These are phyloP conservation scores for Sceloporus tristichus DNA, from an alignment of 2,113 vertebrate species.

Conservation along the genomic window DNA sequence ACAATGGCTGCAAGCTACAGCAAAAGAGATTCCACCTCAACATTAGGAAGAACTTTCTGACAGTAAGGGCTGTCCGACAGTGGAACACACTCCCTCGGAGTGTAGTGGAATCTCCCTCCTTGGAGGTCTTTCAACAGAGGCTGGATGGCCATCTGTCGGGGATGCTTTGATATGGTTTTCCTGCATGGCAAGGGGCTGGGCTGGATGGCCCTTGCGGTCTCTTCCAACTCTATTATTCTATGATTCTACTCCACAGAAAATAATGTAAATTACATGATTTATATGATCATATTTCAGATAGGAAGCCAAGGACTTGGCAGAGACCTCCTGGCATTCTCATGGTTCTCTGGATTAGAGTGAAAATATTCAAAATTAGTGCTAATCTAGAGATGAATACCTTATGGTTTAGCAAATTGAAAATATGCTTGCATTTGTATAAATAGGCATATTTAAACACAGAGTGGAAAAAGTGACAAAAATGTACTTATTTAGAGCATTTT, in stretches of 20 bases:
- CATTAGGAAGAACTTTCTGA: too few species aligned
- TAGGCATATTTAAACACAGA: neutral
- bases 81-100: too few species aligned
- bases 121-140: too few species aligned
- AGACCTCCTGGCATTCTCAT: neutral
- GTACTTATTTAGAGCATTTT: neutral
- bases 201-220: too few species aligned
- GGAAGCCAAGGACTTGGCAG: neutral
- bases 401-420: neutral
- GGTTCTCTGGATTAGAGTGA: neutral
- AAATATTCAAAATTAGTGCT: neutral
- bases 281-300: neutral
- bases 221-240: too few species aligned
- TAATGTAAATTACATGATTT: neutral
- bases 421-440: neutral
- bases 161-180: too few species aligned
- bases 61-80: too few species aligned
- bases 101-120: too few species aligned
- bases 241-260: neutral
- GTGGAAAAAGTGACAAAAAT: rapidly evolving
- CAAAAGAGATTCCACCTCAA: too few species aligned
- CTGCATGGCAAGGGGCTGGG: too few species aligned
- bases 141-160: too few species aligned
- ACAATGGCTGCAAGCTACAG: too few species aligned
- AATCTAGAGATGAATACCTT: neutral